A percentile compares a stretch with the other conserved stretches of the same genome.
Conservation (phyloP, 1,140 invertebrate species). For the Drosophila sproati region DNA sequence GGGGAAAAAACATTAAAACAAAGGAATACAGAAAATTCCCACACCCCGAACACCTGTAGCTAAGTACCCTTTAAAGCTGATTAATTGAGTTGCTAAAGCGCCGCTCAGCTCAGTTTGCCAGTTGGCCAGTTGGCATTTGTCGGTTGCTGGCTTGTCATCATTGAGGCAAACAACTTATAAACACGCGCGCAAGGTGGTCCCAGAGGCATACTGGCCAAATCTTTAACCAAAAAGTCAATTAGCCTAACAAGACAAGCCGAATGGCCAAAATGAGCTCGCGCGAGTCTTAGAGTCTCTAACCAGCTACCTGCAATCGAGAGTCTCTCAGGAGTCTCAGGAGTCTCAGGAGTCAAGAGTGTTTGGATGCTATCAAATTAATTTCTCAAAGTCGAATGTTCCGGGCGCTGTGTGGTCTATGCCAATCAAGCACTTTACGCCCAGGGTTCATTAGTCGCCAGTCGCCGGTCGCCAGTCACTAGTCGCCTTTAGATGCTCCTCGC, state of each 20-base stretch:
- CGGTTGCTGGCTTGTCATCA: slow-evolving; percentile 59
- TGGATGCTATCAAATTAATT: slow-evolving; percentile 65
- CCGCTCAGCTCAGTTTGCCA: slow-evolving; percentile 22
- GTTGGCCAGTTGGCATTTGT: slow-evolving; percentile 19
- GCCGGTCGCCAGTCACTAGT: not conserved
- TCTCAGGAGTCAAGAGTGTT: slow-evolving; percentile 24
- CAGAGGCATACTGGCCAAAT: slow-evolving; percentile 20
- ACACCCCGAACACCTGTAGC: slow-evolving; percentile 45
- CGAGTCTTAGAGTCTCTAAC: slow-evolving; percentile 16
- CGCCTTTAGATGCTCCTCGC: not conserved
- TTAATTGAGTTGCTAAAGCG: slow-evolving; percentile 74
- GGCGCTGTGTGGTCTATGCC: slow-evolving; percentile 79
- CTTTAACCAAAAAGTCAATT: slow-evolving; percentile 65
- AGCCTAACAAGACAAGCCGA: slow-evolving; percentile 75
- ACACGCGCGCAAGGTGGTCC: slow-evolving; percentile 66
- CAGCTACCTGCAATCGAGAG: slow-evolving; percentile 12
- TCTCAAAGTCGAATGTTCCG: slow-evolving; percentile 46
- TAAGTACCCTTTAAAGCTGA: slow-evolving; percentile 61
- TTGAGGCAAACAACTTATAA: slow-evolving; percentile 52
- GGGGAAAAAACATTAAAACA: not conserved
- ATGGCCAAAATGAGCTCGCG: slow-evolving; percentile 34
- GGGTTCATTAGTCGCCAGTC: slow-evolving; percentile 64
- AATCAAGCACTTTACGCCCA: slow-evolving; percentile 81
- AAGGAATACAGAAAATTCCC: slow-evolving; percentile 41
- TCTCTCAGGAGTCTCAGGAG: not conserved